Evolutionary conservation across 2,797 vertebrate genomes (phyloP).

Genomic region (Ficedula albicollis): DNA sequence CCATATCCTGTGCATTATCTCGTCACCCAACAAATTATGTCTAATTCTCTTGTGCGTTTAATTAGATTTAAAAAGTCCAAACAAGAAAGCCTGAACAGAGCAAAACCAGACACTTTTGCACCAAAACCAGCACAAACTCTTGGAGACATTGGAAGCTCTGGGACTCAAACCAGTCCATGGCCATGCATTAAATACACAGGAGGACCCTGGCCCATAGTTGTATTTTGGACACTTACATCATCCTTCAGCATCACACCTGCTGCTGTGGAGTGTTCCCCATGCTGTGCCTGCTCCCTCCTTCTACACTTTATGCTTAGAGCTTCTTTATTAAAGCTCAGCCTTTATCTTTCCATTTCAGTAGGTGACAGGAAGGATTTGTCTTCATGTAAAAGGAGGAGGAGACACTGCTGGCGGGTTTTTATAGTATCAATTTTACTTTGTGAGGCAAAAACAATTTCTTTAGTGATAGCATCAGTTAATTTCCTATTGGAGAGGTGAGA

Average conservation of each 20-base stretch:
- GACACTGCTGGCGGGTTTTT: slow-evolving; percentile 61
- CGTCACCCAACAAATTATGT: not conserved
- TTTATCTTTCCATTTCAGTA: slow-evolving; percentile 69
- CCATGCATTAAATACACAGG: not conserved
- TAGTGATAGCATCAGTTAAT: slow-evolving; percentile 79
- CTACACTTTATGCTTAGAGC: not conserved
- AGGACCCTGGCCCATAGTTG: accelerated
- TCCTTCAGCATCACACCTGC: not conserved
- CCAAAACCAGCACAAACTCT: not conserved
- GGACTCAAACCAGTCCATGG: not conserved
- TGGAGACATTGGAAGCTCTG: not conserved
- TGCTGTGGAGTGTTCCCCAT: not conserved
- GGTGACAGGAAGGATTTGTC: slow-evolving; percentile 56
- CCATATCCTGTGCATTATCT: accelerated
- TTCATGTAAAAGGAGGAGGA: slow-evolving; percentile 68
- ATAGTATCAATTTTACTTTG: slow-evolving; percentile 72
- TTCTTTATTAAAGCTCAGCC: slow-evolving; percentile 64
- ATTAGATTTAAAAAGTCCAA: not conserved
- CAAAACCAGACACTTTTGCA: not conserved
- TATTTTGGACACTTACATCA: not conserved
- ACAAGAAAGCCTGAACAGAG: not conserved
- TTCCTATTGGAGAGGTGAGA: slow-evolving; percentile 75
- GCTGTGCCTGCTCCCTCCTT: not conserved
- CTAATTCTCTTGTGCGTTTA: not conserved
- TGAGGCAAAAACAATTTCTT: slow-evolving; percentile 75